A percentile compares a stretch with the other conserved stretches of the same genome.
Evolutionary conservation across 2,797 vertebrate species (phyloP).

Genomic region (Synanceia verrucosa): DNA sequence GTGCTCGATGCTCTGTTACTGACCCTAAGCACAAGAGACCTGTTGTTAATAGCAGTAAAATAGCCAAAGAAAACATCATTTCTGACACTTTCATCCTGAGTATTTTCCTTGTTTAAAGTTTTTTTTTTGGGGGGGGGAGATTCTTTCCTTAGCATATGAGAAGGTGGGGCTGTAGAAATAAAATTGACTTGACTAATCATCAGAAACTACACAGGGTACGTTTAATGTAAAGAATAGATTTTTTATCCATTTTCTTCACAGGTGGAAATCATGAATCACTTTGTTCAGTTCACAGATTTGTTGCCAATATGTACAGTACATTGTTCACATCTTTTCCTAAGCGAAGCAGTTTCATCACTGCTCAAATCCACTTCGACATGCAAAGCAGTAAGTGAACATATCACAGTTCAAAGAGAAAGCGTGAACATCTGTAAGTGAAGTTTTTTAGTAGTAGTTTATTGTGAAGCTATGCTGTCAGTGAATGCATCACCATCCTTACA

Average conservation of each 20-base stretch:
- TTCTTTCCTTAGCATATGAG: too few relatives aligned
- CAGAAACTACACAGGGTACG: background rate
- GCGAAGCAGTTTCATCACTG: background rate
- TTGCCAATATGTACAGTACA: background rate
- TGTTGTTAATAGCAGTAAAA: background rate
- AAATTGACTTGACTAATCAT: too few relatives aligned
- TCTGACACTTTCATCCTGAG: background rate
- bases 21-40: background rate
- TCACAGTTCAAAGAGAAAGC: background rate
- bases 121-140: too few relatives aligned
- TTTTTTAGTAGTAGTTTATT: too few relatives aligned
- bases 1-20: background rate
- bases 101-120: background rate
- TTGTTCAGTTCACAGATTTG: background rate
- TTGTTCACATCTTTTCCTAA: background rate
- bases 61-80: background rate
- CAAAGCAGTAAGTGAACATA: background rate
- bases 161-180: too few relatives aligned
- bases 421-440: background rate
- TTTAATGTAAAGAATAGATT: background rate
- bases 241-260: background rate
- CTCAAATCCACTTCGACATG: background rate
- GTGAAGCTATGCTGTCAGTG: too few relatives aligned
- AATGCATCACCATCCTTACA: background rate
- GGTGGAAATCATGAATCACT: background rate